Conservation (phyloP, 2,797 vertebrate genomes). For the Chiroxiphia lanceolata region DNA sequence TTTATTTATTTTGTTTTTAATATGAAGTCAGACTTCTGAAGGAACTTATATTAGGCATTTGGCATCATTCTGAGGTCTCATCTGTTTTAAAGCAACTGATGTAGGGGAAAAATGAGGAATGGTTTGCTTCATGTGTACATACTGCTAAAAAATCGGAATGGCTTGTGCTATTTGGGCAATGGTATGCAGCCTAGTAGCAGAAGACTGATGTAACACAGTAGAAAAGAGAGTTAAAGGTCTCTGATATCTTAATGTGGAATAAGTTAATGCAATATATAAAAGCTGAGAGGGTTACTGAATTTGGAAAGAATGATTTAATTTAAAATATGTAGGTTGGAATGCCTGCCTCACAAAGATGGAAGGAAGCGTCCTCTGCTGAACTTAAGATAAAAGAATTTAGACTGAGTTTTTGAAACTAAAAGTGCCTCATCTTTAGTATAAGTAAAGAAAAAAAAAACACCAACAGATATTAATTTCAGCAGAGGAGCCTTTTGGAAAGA, state of each 20-base stretch:
- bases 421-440: not conserved
- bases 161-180: not conserved
- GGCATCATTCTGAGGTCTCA: not conserved
- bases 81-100: not conserved
- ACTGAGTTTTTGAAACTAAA: not conserved
- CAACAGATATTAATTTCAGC: not conserved
- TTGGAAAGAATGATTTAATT: not conserved
- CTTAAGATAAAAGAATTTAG: not conserved
- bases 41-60: not conserved
- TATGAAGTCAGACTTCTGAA: not conserved
- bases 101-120: not conserved
- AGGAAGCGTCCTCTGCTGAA: not conserved
- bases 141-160: not conserved
- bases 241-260: not conserved
- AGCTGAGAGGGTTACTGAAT: not conserved
- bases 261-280: not conserved
- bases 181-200: not conserved
- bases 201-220: not conserved
- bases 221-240: constrained; percentile 15
- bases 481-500: constrained; percentile 15
- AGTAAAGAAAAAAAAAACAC: not conserved
- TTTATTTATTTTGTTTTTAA: not conserved
- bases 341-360: not conserved
- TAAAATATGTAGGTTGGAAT: not conserved
- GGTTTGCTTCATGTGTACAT: not conserved